Base-by-base conservation (phyloP, 2,113 vertebrate genomes). In the Grammomys dolichurus region DNA sequence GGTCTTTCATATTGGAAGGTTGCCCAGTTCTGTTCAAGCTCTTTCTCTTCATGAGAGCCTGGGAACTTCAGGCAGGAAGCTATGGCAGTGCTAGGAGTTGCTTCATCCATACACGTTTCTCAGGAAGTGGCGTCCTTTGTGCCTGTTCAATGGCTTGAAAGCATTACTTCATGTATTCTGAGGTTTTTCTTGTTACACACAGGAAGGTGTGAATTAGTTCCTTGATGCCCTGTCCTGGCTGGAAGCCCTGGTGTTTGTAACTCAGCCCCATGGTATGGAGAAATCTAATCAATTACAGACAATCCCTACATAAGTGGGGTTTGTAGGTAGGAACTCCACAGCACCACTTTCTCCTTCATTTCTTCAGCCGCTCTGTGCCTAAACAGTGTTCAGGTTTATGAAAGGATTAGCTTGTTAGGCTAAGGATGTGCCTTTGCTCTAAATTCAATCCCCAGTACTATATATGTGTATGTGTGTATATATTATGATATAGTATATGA, bases 151-250 rank as follows among this genome's bases (percentile, higher is more conserved):
- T 22, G 43, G 76, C 67, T 70, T 82, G 33, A 67, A 90, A 87
- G 78, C 36, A n/a, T 56, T 0, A 5, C 48, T 84, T 86, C 43
- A 12, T 31, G 20, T 16, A 43, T 93, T 93, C 93, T 26, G 19
- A 65, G 33, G 2, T 5, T 78, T 63, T 60, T 17, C 51, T 86
- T 69, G 90, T 77, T 89, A 51, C 9, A 26, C 90, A 69, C 13
- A 82, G 88, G 75, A 93, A 84, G 63, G 16, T 65, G 36, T 51
- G 63, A 93, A 48, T 92, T 7, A 31, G 51, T 67, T 56, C 92
- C 51, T 46, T 40, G 10, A 65, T 81, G n/a, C 31, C 86, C 78
- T 67, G 5, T 92, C 36, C 65, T 58, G 86, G 51, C 67, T 54
- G 16, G 90, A 80, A 85, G 40, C 40, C 33, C 6, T 22, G 54